Base-by-base conservation (phyloP, 2,888 invertebrate species). In the Linhomoeus sp. region DNA sequence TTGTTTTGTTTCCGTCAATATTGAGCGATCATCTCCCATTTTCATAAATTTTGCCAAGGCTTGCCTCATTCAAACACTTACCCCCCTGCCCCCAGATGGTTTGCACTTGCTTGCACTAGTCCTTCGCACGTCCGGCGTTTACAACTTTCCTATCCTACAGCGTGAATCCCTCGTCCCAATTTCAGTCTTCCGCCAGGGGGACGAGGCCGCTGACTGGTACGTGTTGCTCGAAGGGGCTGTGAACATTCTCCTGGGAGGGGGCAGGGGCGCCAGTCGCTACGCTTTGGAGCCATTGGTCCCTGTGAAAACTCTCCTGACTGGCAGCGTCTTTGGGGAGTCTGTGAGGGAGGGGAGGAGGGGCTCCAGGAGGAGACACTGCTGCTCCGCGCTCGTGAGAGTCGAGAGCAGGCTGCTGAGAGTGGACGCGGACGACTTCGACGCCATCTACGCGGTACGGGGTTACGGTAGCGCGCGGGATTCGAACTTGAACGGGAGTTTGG, bases 161-260 rank as follows among this genome's bases (percentile, higher is more conserved):
- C n/a, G n/a, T n/a, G n/a, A n/a, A n/a, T n/a, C n/a, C n/a, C n/a
- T n/a, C n/a, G n/a, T n/a, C 43, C 78, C 79, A 54, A 77, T 78
- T 54, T 77, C 79, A 53, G 46, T 50, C 24, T 45, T 50, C 25
- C 43, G 42, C 17, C 36, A 81, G 70, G 81, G 81, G 41, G 80
- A 81, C 66, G 80, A 80, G 65, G 80, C 81, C 42, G 74, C 77
- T 56, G 80, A 79, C 29, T 81, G 81, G 81, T 81, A 80, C 66
- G 79, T 81, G 52, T 75, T 81, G 54, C 72, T 81, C 48, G 75
- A 77, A 58, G 81, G 81, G 41, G 79, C 79, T 3, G 80, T 81
- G 42, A 79, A 29, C 29, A 29, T 29, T 12, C 29, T 29, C 7
- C 29, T 29, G 29, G 29, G 29, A 5, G 29, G 29, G 7, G 29